Evolutionary conservation across 1,140 invertebrate species (phyloP).

Genomic region (Brachionus asplanchnoidis): DNA sequence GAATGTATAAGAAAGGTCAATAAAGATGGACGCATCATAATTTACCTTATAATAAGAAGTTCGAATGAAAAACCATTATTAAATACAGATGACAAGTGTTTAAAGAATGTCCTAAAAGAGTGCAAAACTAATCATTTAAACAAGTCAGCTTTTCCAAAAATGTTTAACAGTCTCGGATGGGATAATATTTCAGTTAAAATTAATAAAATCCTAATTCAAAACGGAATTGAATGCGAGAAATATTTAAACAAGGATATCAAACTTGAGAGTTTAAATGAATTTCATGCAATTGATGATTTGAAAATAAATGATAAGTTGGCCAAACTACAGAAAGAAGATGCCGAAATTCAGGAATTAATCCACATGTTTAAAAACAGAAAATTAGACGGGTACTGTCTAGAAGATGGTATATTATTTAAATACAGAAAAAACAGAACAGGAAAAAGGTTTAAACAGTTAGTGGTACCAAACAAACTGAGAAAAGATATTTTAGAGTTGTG

Average conservation of each 20-base stretch:
- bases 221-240: background rate
- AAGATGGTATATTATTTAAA: background rate
- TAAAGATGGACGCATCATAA: conserved; percentile 10
- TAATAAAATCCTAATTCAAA: background rate
- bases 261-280: background rate
- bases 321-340: background rate
- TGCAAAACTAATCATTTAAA: background rate
- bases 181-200: background rate
- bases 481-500: background rate
- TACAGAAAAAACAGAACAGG: background rate
- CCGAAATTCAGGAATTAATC: background rate
- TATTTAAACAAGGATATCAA: background rate
- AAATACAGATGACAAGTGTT: background rate
- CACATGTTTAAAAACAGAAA: background rate
- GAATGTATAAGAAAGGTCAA: background rate
- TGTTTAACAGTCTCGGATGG: background rate
- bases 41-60: background rate
- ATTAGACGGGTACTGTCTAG: background rate
- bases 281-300: background rate
- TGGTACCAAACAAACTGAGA: background rate
- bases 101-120: background rate
- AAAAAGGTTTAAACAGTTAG: conserved; percentile 12
- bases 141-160: background rate
- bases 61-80: background rate
- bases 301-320: background rate